Percentiles rank a stretch among this genome's conserved stretches.
phyloP scores from a whole-genome alignment of 37 sponge, comb jelly and placozoan species.

The Agelas oroides region DNA sequence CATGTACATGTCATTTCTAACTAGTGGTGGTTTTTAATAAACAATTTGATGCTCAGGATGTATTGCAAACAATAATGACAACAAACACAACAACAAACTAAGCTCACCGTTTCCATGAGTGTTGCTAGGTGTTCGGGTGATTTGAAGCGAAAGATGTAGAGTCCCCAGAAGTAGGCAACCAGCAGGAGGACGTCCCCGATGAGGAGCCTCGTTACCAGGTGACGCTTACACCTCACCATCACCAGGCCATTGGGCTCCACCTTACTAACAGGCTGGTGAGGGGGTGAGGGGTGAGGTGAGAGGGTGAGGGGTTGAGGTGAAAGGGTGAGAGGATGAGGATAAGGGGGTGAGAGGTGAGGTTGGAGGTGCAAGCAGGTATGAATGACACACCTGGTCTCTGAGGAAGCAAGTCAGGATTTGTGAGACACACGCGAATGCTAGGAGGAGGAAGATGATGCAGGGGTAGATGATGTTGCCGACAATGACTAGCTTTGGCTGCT shows the following conservation, averaged over 20 bases:
- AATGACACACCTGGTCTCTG: constrained; percentile 56
- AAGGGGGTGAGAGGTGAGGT: constrained; percentile 23
- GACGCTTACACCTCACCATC: constrained; percentile 17
- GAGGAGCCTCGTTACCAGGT: constrained; percentile 18
- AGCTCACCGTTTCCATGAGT: no score
- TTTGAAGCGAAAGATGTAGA: constrained; percentile 74
- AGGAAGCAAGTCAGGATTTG: constrained; percentile 75
- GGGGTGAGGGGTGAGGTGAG: neutral
- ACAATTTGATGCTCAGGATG: no score
- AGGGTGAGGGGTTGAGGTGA: neutral
- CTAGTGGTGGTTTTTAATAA: no score
- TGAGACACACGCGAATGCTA: constrained; percentile 36
- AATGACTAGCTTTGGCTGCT: neutral
- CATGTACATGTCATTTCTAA: no score
- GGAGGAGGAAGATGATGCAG: constrained; percentile 42
- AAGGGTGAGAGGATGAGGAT: constrained; percentile 19
- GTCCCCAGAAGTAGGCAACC: constrained; percentile 66
- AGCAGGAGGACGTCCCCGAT: constrained; percentile 68
- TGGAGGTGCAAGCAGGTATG: neutral
- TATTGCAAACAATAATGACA: no score
- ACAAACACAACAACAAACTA: no score
- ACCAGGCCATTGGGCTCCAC: neutral
- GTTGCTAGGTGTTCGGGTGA: constrained; percentile 61
- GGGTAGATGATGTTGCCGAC: constrained; percentile 71
- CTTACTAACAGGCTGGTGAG: neutral